These are phyloP conservation scores for Camponotus pennsylvanicus DNA, from an alignment of 1,140 invertebrate genomes.

Conservation along the genomic window DNA sequence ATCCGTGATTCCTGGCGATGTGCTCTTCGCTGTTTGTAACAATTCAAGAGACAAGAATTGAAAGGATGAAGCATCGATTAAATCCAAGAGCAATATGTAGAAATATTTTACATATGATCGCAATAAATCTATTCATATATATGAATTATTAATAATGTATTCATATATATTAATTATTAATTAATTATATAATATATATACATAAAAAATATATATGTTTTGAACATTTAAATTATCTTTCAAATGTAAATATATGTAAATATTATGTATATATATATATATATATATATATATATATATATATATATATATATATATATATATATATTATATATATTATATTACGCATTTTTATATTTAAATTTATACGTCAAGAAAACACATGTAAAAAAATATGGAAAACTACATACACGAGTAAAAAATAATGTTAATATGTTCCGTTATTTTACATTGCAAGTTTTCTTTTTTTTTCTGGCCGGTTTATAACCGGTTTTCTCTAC, in stretches of 20 bases:
- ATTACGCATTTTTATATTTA: background rate
- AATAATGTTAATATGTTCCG: background rate
- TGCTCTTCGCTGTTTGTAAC: background rate
- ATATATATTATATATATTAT: background rate
- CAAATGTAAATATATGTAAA: too few relatives aligned
- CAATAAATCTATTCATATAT: background rate
- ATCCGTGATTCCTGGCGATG: slow-evolving; percentile 26
- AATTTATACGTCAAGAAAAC: background rate
- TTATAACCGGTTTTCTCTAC: slow-evolving; percentile 7
- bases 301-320: background rate
- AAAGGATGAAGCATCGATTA: background rate
- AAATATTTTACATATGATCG: background rate
- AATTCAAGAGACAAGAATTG: background rate
- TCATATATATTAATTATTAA: too few relatives aligned
- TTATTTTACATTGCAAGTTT: background rate
- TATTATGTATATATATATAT: background rate
- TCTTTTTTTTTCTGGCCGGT: background rate
- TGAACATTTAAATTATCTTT: too few relatives aligned
- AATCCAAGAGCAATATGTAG: background rate
- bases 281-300: too few relatives aligned
- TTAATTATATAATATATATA: background rate
- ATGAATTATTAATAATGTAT: too few relatives aligned
- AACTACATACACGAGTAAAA: background rate
- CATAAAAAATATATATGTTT: background rate
- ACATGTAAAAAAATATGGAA: background rate